Evolutionary conservation across 1,140 invertebrate genomes (phyloP), one percentile per base, ranked within the genome.

Genomic region (Neomicropteryx cornuta): DNA sequence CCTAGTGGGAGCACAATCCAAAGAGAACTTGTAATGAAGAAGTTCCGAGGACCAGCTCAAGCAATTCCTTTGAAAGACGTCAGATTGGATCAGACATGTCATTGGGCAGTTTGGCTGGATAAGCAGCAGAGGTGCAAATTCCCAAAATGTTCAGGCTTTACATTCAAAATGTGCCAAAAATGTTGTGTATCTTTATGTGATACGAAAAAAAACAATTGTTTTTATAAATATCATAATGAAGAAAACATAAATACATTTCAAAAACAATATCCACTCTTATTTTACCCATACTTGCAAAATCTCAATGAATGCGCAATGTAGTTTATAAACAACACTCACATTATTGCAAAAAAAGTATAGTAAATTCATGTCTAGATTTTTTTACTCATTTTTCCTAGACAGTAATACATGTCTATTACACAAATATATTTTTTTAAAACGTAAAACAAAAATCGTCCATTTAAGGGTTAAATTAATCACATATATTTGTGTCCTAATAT

Each of bases 201-300:
- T 49, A 53, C 39, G 42, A 52, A 53, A 50, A 50, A 51, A 49
- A 52, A 42, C 44, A 52, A 50, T 50, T 51, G 45, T 47, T 55
- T 55, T 53, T 50, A 51, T 52, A 53, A 51, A 50, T 55, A 51
- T 53, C 48, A 54, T 48, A 49, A 45, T 46, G 36, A 45, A 47
- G 35, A 42, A 49, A 45, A 51, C 46, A 49, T 53, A 49, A 49
- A 53, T 39, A 49, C 48, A 52, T 47, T 50, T 48, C 30, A 32
- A 32, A 32, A 32, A 32, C 30, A 32, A 32, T 32, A 32, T 32
- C 30, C 30, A 32, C 43, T 50, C 45, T 50, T 50, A 52, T 47
- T 48, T 48, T 50, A 50, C 32, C 45, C 46, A 52, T 50, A 50
- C 48, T 48, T 50, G 45, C 46, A 48, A 50, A 52, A 48, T 44